phyloP scores from a whole-genome alignment of 1,140 invertebrate species.

The Platyura marginata region DNA sequence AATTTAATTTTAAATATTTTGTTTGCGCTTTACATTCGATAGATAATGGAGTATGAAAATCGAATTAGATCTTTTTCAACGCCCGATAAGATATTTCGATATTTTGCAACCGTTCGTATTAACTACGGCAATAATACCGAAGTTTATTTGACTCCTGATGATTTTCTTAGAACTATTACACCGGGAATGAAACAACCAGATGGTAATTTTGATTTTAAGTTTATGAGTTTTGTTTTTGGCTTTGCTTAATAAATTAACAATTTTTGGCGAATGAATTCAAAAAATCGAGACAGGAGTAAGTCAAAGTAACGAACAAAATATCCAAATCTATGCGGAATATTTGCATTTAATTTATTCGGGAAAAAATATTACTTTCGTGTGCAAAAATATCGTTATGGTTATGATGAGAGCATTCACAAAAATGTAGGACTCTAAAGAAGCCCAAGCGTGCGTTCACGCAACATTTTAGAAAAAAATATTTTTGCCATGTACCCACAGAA shows the following conservation, averaged over 20 bases:
- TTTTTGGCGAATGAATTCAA: background rate
- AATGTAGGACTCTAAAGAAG: too few species aligned
- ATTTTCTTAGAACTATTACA: constrained; percentile 91
- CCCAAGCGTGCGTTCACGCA: too few species aligned
- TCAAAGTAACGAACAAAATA: too few species aligned
- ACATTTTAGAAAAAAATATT: too few species aligned
- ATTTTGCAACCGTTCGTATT: constrained; percentile 95
- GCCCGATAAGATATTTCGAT: constrained; percentile 97
- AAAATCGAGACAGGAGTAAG: too few species aligned
- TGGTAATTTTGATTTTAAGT: constrained; percentile 38
- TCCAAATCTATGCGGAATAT: too few species aligned
- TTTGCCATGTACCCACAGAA: too few species aligned
- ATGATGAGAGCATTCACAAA: too few species aligned
- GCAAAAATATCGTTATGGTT: too few species aligned
- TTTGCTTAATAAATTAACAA: background rate
- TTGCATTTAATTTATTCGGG: too few species aligned
- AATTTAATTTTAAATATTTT: constrained; percentile 9
- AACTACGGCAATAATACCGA: constrained; percentile 51
- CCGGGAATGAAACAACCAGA: constrained; percentile 94
- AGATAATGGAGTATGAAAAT: constrained; percentile 99
- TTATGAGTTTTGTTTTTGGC: background rate
- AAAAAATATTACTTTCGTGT: too few species aligned
- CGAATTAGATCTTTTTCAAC: constrained; percentile 87
- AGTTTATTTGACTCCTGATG: constrained; percentile 94
- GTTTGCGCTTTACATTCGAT: constrained; percentile 9